phyloP scores from a whole-genome alignment of 2,888 invertebrate genomes.

The Euspilapteryx auroguttella region DNA sequence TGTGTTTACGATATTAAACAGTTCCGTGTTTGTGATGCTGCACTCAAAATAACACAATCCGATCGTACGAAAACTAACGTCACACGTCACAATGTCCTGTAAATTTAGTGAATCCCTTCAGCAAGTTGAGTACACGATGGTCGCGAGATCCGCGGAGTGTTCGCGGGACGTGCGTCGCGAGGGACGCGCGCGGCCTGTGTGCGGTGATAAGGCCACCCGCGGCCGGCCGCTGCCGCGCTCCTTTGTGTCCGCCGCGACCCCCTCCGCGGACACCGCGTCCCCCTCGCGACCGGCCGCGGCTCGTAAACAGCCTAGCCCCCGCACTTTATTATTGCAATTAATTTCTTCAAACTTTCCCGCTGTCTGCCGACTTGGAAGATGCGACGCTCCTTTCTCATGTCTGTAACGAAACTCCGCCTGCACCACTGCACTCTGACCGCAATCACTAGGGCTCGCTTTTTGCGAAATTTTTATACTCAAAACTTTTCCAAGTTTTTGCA shows the following conservation, averaged over 20 bases:
- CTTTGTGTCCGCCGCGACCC: conserved; percentile 52
- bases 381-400: background rate
- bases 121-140: too few relatives aligned
- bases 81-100: too few relatives aligned
- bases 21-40: conserved; percentile 30
- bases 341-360: conserved; percentile 16
- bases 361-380: background rate
- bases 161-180: conserved; percentile 32
- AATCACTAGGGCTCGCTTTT: too few relatives aligned
- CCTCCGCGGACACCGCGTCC: conserved; percentile 20
- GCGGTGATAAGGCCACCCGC: conserved; percentile 51
- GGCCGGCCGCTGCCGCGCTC: conserved; percentile 52
- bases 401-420: too few relatives aligned
- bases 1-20: conserved; percentile 48
- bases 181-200: conserved; percentile 47
- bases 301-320: conserved; percentile 28
- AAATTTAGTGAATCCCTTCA: too few relatives aligned
- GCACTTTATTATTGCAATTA: conserved; percentile 43
- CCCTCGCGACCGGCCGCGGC: conserved; percentile 4
- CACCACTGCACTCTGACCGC: too few relatives aligned
- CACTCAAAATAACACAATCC: too few relatives aligned
- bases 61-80: too few relatives aligned
- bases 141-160: too few relatives aligned
- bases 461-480: too few relatives aligned
- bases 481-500: conserved; percentile 3